A percentile compares a stretch with the other conserved stretches of the same genome.
These are phyloP conservation scores for Trachops cirrhosus DNA, from an alignment of 2,797 vertebrate genomes.

Conservation along the genomic window DNA sequence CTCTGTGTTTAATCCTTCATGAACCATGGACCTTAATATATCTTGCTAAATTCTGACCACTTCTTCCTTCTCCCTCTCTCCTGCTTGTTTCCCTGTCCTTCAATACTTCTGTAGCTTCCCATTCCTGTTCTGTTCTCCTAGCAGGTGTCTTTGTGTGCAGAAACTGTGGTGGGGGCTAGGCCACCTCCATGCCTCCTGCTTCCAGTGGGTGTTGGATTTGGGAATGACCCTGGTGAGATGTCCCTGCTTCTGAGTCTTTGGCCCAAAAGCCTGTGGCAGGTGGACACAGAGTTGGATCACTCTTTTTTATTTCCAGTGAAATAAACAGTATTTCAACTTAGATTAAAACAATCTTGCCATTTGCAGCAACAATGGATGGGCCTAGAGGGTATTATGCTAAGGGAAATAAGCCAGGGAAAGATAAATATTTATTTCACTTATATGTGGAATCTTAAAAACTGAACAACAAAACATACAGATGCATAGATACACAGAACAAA, in stretches of 20 bases:
- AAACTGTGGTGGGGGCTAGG: constrained; percentile 40
- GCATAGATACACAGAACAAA: background rate
- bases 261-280: constrained; percentile 51
- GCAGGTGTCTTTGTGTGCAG: constrained; percentile 64
- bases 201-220: constrained; percentile 52
- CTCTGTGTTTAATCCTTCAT: constrained; percentile 75
- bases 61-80: constrained; percentile 48
- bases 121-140: constrained; percentile 61
- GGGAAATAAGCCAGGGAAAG: background rate
- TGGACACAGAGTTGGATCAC: constrained; percentile 64
- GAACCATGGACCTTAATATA: constrained; percentile 75
- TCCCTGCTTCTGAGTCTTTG: constrained; percentile 51
- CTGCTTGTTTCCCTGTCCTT: constrained; percentile 54
- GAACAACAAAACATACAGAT: background rate
- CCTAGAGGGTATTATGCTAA: background rate
- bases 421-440: background rate
- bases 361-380: background rate
- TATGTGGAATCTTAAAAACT: background rate
- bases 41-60: constrained; percentile 69
- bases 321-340: constrained; percentile 78
- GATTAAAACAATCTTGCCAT: background rate
- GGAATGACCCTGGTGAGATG: constrained; percentile 48
- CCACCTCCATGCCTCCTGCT: constrained; percentile 38
- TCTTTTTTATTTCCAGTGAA: constrained; percentile 70
- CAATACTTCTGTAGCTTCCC: constrained; percentile 52